Percentiles rank a stretch among this genome's conserved stretches.
Conservation (phyloP, 2,113 vertebrate genomes). For the Oncorhynchus clarkii region DNA sequence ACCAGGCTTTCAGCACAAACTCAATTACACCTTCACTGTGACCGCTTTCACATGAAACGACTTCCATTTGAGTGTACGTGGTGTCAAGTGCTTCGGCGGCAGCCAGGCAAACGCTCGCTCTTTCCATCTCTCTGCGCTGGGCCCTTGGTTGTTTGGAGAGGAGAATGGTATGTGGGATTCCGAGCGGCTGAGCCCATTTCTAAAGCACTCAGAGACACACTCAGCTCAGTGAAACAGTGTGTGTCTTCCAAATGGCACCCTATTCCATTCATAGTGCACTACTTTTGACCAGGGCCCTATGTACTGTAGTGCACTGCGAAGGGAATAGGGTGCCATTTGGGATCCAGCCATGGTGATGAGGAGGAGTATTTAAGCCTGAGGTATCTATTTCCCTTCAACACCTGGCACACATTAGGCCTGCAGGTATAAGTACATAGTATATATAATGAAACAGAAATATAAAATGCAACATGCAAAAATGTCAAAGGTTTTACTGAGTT, state of each 20-base stretch:
- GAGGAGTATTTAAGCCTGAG: too few species aligned
- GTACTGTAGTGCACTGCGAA: too few species aligned
- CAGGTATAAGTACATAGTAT: too few species aligned
- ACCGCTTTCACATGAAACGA: conserved; percentile 46
- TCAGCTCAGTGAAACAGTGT: conserved; percentile 9
- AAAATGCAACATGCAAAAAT: too few species aligned
- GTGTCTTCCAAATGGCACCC: neutral
- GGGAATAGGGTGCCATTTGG: too few species aligned
- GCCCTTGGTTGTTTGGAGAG: conserved; percentile 16
- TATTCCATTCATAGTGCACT: too few species aligned
- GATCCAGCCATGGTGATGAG: too few species aligned
- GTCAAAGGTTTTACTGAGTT: too few species aligned
- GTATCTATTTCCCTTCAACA: too few species aligned
- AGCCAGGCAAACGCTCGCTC: conserved; percentile 33
- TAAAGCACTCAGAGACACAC: conserved; percentile 9
- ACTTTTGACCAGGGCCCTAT: too few species aligned
- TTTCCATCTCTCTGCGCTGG: neutral
- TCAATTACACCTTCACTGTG: conserved; percentile 32
- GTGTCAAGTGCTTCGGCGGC: conserved; percentile 1
- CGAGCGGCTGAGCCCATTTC: conserved; percentile 14
- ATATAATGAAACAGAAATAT: too few species aligned
- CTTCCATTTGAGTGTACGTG: conserved; percentile 33
- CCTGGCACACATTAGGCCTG: too few species aligned
- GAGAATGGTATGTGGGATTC: conserved; percentile 23
- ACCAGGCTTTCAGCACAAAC: conserved; percentile 13